These are phyloP conservation scores for Tetramorium parvispinum DNA, from an alignment of 1,140 invertebrate species.

Conservation along the genomic window DNA sequence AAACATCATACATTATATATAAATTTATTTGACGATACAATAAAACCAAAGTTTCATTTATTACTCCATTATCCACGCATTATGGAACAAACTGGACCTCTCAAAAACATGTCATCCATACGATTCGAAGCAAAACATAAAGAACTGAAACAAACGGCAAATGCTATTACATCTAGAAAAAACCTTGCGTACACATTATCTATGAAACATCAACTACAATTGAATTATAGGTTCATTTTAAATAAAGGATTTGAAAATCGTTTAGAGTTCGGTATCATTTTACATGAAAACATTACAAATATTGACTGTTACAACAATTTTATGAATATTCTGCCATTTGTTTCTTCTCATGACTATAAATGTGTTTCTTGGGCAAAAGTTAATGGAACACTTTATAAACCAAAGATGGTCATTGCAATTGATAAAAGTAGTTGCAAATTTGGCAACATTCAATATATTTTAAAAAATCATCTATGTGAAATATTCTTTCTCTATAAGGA, in stretches of 20 bases:
- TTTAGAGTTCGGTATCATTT: neutral
- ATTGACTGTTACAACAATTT: neutral
- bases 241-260: conserved; percentile 3
- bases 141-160: conserved; percentile 3
- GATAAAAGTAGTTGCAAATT: too few relatives aligned
- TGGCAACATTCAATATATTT: too few relatives aligned
- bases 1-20: conserved; percentile 6
- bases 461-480: too few relatives aligned
- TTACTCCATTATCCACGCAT: neutral
- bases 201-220: conserved; percentile 1
- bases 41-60: neutral
- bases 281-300: neutral
- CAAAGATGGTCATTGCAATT: too few relatives aligned
- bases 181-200: conserved; percentile 2
- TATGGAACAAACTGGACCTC: neutral
- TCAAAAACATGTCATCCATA: neutral
- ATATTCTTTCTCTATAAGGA: too few relatives aligned
- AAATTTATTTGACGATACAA: neutral
- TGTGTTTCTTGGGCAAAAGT: neutral
- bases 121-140: conserved; percentile 15
- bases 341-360: conserved; percentile 14
- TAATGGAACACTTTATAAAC: too few relatives aligned
- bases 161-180: conserved; percentile 1
- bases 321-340: neutral
- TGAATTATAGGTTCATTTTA: conserved; percentile 29